These are phyloP conservation scores for Galerucella nymphaeae DNA, from an alignment of 2,888 invertebrate genomes.

Conservation along the genomic window DNA sequence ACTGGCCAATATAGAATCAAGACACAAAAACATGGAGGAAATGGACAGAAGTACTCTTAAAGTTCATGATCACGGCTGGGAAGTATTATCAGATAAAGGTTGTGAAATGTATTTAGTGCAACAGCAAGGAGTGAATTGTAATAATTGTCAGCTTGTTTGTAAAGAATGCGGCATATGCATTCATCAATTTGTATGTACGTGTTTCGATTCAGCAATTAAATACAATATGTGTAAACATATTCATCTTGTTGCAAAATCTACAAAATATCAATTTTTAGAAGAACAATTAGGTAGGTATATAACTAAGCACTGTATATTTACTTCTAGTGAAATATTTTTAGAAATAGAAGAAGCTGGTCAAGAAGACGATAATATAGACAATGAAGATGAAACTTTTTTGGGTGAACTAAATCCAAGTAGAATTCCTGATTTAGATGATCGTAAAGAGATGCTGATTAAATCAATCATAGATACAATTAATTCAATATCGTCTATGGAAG, in stretches of 20 bases:
- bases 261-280: not conserved
- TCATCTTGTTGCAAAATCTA: conserved; percentile 30
- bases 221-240: conserved; percentile 42
- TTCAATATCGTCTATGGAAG: conserved; percentile 6
- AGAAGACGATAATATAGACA: not conserved
- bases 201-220: conserved; percentile 38
- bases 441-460: conserved; percentile 14
- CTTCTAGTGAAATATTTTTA: not conserved
- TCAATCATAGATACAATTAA: conserved; percentile 4
- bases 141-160: conserved; percentile 30
- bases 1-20: conserved; percentile 26
- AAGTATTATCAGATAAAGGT: conserved; percentile 24
- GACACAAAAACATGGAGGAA: conserved; percentile 29
- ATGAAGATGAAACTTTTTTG: conserved; percentile 5
- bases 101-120: conserved; percentile 37
- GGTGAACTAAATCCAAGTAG: conserved; percentile 11
- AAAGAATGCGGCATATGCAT: conserved; percentile 34
- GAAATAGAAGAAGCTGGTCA: conserved; percentile 1
- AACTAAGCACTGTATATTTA: no score
- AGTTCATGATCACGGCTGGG: conserved; percentile 28
- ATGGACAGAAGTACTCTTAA: conserved; percentile 19
- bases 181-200: conserved; percentile 36
- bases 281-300: conserved; percentile 5
- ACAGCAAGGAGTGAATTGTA: conserved; percentile 25
- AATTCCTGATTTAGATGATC: conserved; percentile 10